Conservation (phyloP, 1,140 invertebrate genomes). For the Saccostrea cuccullata region DNA sequence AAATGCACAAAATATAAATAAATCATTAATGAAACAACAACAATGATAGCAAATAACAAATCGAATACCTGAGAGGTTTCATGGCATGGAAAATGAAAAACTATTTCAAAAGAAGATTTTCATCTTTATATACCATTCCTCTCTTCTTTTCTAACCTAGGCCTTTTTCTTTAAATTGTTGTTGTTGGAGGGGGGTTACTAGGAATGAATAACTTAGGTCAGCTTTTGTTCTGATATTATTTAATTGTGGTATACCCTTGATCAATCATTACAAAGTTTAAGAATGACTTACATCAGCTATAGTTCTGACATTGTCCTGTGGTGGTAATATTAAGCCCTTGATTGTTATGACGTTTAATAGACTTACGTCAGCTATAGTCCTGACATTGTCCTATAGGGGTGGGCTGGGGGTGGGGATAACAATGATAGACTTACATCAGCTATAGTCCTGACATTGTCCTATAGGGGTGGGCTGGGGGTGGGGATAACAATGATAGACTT, state of each 20-base stretch:
- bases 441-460: constrained; percentile 40
- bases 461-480: neutral
- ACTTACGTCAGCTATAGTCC: constrained; percentile 52
- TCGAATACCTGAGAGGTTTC: no score
- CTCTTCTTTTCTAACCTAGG: no score
- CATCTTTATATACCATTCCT: no score
- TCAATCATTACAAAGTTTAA: neutral
- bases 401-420: neutral
- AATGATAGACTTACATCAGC: constrained; percentile 50
- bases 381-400: neutral
- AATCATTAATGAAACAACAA: no score
- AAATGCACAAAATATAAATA: no score
- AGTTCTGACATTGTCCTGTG: constrained; percentile 34
- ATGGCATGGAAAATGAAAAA: no score
- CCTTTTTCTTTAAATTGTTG: no score
- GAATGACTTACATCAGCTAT: constrained; percentile 48
- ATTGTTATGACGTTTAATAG: no score
- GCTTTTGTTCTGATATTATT: constrained; percentile 43
- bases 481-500: neutral
- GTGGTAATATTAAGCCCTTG: neutral
- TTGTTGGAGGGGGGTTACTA: no score
- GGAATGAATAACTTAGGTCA: constrained; percentile 36
- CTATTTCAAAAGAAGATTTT: no score
- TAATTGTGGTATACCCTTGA: neutral
- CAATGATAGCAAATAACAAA: no score